A percentile compares a stretch with the other conserved stretches of the same genome.
phyloP scores from a whole-genome alignment of 1,140 invertebrate species.

The Apolygus lucorum region DNA sequence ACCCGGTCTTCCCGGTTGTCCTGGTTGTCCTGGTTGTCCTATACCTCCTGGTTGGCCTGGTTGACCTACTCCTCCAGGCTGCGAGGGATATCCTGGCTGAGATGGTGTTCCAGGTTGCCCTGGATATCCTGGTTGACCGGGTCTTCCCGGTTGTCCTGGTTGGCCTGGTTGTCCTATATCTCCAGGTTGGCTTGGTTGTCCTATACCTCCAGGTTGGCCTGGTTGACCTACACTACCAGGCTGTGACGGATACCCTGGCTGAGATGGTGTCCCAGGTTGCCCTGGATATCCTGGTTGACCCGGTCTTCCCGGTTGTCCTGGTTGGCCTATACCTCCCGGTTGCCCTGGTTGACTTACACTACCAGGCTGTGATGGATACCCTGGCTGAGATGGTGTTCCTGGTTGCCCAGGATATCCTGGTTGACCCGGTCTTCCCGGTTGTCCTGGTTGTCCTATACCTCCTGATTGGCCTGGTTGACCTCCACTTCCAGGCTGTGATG shows the following conservation, averaged over 20 bases:
- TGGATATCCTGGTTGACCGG: constrained; percentile 33
- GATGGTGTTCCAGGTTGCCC: constrained; percentile 30
- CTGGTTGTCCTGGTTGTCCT: constrained; percentile 25
- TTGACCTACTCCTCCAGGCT: constrained; percentile 34
- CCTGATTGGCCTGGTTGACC: constrained; percentile 32
- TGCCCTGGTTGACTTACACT: constrained; percentile 28
- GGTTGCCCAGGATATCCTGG: constrained; percentile 34
- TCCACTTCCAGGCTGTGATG: constrained; percentile 25
- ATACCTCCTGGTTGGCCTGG: constrained; percentile 35
- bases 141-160: constrained; percentile 32
- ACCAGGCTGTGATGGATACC: constrained; percentile 33
- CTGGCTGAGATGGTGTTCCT: constrained; percentile 35
- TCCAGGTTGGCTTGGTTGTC: constrained; percentile 32
- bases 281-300: constrained; percentile 34
- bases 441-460: constrained; percentile 32
- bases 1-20: constrained; percentile 28
- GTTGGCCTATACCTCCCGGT: constrained; percentile 27
- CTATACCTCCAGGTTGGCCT: constrained; percentile 31
- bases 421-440: constrained; percentile 31
- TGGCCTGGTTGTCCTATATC: constrained; percentile 31
- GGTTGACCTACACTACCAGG: constrained; percentile 31
- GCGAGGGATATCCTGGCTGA: constrained; percentile 32
- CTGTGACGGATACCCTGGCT: constrained; percentile 30
- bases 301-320: constrained; percentile 29
- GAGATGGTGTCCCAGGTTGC: constrained; percentile 32